Conservation (phyloP, 2,888 invertebrate genomes). For the Danaus chrysippus region DNA sequence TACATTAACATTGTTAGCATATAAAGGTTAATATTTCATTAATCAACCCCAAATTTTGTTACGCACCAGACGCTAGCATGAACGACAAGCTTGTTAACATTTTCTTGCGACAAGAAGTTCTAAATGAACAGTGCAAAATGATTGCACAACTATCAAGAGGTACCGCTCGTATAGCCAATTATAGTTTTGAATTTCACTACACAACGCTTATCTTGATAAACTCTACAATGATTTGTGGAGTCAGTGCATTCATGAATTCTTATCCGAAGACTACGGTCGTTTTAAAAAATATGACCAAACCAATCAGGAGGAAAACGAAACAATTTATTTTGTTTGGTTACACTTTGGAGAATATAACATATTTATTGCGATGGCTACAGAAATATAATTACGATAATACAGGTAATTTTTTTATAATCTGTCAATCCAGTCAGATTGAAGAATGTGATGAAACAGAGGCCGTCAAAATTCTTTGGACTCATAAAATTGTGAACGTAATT, state of each 20-base stretch:
- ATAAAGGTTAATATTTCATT: too few species aligned
- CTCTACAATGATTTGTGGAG: constrained; percentile 43
- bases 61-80: constrained; percentile 14
- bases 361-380: constrained; percentile 45
- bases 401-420: constrained; percentile 56
- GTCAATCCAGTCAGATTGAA: constrained; percentile 41
- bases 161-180: constrained; percentile 52
- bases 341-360: constrained; percentile 40
- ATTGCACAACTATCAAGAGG: constrained; percentile 43
- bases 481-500: constrained; percentile 55
- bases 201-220: constrained; percentile 56
- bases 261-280: constrained; percentile 50
- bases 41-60: too few species aligned
- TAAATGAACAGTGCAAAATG: constrained; percentile 19
- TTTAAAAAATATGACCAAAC: constrained; percentile 40
- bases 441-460: constrained; percentile 52
- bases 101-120: constrained; percentile 15
- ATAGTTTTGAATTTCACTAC: constrained; percentile 56
- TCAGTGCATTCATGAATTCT: constrained; percentile 46
- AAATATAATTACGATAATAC: constrained; percentile 51
- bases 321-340: constrained; percentile 55
- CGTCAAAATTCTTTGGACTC: constrained; percentile 49
- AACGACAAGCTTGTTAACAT: constrained; percentile 24
- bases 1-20: too few species aligned
- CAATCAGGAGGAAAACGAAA: constrained; percentile 35